phyloP scores from a whole-genome alignment of 2,888 invertebrate species.

The Drosophila neutralis region DNA sequence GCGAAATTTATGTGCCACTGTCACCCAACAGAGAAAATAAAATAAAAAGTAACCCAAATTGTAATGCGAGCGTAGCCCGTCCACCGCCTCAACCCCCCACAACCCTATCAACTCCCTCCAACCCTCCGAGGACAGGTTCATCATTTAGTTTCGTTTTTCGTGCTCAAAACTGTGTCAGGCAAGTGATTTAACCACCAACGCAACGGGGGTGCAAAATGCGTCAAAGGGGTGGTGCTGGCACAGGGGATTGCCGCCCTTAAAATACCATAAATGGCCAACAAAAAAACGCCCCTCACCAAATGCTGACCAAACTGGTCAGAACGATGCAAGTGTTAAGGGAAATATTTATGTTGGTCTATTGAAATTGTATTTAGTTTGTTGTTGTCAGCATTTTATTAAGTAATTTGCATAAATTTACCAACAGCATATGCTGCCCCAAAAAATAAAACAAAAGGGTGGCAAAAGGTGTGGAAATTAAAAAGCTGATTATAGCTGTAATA shows the following conservation, averaged over 20 bases:
- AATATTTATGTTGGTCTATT: conserved; percentile 64
- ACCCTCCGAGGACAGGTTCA: conserved; percentile 55
- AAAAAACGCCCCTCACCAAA: conserved; percentile 60
- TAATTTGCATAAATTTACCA: conserved; percentile 74
- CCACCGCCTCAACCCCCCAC: conserved; percentile 4
- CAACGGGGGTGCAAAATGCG: conserved; percentile 22
- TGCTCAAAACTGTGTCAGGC: conserved; percentile 60
- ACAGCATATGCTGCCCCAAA: conserved; percentile 41
- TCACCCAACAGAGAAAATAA: conserved; percentile 16
- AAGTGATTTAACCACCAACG: conserved; percentile 60
- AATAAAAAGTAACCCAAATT: conserved; percentile 30
- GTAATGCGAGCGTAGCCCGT: conserved; percentile 29
- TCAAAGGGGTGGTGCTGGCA: conserved; percentile 50
- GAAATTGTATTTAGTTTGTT: conserved; percentile 73
- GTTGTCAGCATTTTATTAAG: conserved; percentile 78
- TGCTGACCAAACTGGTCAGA: conserved; percentile 37
- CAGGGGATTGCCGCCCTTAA: conserved; percentile 47
- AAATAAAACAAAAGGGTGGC: conserved; percentile 9
- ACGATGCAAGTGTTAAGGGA: conserved; percentile 8
- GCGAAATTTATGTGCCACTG: conserved; percentile 66
- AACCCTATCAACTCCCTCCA: conserved; percentile 10
- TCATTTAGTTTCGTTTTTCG: conserved; percentile 49
- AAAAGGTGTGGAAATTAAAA: conserved; percentile 46
- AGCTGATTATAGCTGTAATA: conserved; percentile 38
- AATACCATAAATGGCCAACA: conserved; percentile 70